Evolutionary conservation across 2,113 vertebrate species (phyloP), one percentile per base, ranked within the genome.

Genomic region (Corythaeola cristata): DNA sequence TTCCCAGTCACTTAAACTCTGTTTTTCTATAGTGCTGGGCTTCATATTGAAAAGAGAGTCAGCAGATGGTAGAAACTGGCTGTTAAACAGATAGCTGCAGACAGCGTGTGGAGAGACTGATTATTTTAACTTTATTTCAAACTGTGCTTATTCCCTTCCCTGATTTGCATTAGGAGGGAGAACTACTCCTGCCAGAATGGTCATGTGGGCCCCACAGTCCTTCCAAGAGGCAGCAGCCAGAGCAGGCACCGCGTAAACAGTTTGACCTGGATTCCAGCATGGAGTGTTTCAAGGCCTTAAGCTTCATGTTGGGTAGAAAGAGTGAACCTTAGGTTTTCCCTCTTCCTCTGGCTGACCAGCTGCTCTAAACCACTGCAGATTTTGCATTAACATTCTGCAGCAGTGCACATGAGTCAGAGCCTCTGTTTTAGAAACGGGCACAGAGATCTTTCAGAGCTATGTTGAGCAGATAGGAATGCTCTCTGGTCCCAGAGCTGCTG

Each of bases 271-370:
- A 89, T 95, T 96, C 80, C 60, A 67, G 85, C 53, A 58, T 90
- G 58, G 69, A 74, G 66, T 49, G 72, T 85, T 91, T 93, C 44
- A 88, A 86, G 67, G 85, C 93, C 94, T 96, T 92, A 95, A 86
- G 87, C 89, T 87, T 81, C 81, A 79, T 6, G 41, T 21, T 50
- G 49, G 66, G 39, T 75, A 87, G 60, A 71, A 93, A 81, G n/a
- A 89, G 74, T 4, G 8, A 64, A 45, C 63, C 30, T 30, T 68
- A 85, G 53, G 17, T 89, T 95, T 83, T 91, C 44, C 50, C 67
- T 88, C 63, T 88, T 88, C 37, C 63, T 84, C 56, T 78, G 55
- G 72, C 82, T 71, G 56, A 92, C 59, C 77, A 92, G 78, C 60
- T 84, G 73, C 84, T 95, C 49, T 93, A 85, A 93, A 85, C 39